These are phyloP conservation scores for Apoda limacodes DNA, from an alignment of 2,888 invertebrate genomes.

Conservation along the genomic window DNA sequence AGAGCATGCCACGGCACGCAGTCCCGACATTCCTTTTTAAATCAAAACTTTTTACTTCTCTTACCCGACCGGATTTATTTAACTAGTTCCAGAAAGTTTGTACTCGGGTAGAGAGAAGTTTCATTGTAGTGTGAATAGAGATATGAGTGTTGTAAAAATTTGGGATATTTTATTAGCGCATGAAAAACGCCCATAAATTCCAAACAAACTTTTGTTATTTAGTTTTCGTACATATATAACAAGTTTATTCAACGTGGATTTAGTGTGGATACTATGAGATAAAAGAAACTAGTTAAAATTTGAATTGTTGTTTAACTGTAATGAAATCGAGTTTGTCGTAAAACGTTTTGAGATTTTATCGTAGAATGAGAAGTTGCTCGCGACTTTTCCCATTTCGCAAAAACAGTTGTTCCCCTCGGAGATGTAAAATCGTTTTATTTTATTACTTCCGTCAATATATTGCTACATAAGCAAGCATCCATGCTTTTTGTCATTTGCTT, in stretches of 20 bases:
- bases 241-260: no score
- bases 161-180: no score
- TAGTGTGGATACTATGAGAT: no score
- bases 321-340: conserved; percentile 68
- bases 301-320: conserved; percentile 64
- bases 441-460: conserved; percentile 67
- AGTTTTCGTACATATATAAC: no score
- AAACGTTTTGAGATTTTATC: conserved; percentile 68
- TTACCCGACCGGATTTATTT: conserved; percentile 24
- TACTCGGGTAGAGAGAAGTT: no score
- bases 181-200: no score
- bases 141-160: no score
- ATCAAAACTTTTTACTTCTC: conserved; percentile 26
- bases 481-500: conserved; percentile 40
- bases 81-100: conserved; percentile 14
- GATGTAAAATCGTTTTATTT: conserved; percentile 71
- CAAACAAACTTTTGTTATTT: no score
- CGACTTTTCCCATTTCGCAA: conserved; percentile 66
- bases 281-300: conserved; percentile 22
- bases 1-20: conserved; percentile 34
- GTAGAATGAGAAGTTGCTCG: conserved; percentile 64
- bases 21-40: conserved; percentile 32
- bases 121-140: no score
- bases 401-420: conserved; percentile 64
- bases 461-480: conserved; percentile 50